Evolutionary conservation across 2,113 vertebrate species (phyloP).

Genomic region (Lycocorax pyrrhopterus): DNA sequence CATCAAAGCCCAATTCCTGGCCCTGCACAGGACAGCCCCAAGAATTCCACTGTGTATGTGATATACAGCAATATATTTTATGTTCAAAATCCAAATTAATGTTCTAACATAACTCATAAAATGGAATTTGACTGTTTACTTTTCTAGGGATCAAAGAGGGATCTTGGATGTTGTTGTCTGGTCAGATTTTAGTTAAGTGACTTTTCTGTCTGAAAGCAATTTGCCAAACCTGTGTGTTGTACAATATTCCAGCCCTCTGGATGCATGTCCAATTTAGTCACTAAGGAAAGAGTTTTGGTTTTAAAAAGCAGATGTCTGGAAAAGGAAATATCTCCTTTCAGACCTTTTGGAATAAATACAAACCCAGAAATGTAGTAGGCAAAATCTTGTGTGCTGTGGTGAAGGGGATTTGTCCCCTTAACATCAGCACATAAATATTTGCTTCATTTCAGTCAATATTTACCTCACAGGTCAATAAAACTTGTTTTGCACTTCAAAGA

Average conservation of each 20-base stretch:
- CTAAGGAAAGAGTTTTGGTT: not conserved
- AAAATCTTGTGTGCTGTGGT: not conserved
- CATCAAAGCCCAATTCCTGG: not conserved
- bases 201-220: not conserved
- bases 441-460: constrained; percentile 47
- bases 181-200: not conserved
- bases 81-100: not conserved
- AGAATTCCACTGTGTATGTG: not conserved
- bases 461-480: constrained; percentile 28
- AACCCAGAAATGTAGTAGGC: not conserved
- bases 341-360: not conserved
- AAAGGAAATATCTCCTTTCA: not conserved
- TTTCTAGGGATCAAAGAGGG: not conserved
- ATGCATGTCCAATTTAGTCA: not conserved
- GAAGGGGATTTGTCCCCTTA: not conserved
- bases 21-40: not conserved
- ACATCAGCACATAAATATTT: constrained; percentile 42
- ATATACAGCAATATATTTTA: not conserved
- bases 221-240: not conserved
- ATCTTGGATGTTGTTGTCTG: not conserved
- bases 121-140: not conserved
- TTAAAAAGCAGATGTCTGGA: not conserved
- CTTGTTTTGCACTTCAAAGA: constrained; percentile 24
- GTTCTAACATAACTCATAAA: not conserved
- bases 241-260: not conserved